Base-by-base conservation (phyloP, 2,797 vertebrate genomes). In the Bovichtus diacanthus region DNA sequence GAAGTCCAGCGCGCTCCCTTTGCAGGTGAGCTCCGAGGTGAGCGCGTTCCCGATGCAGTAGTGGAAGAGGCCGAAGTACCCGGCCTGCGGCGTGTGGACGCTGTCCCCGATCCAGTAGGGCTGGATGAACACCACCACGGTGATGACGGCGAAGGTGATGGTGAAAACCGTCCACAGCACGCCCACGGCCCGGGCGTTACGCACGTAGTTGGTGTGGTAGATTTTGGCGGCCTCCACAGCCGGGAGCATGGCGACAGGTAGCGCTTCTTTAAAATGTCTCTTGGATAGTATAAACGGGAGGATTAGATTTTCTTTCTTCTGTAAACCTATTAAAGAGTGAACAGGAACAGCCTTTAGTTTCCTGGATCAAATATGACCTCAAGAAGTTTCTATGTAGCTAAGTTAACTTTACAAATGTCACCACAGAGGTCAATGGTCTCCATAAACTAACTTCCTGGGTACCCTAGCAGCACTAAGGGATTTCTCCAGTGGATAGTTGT, bases 81-180 rank as follows among this genome's bases (percentile, higher is more conserved):
- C 98, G 0, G 98, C 97, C 93, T 98, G 97, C 0, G 98, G 98
- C 0, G 98, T 98, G 93, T 96, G 95, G 54, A 99, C 96, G 78
- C 98, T 99, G 96, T 99, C 98, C 1, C 98, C 98, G 51, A 99
- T 99, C 98, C 98, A 99, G 91, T 98, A 99, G 0, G 98, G 98
- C 90, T 99, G 98, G 89, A 99, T 97, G 92, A 99, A 99, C 46
- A 97, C 95, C 84, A 98, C 98, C 93, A 98, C 94, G 75, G 96
- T 96, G 76, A 99, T 95, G 82, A 99, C 94, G 1, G 97, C 95
- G 68, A 99, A 99, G 88, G 96, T 97, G 91, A 99, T 97, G 74
- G 98, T 99, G 86, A 99, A 97, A 3, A 98, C 96, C 1, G 96
- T 97, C 98, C 98, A 99, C 80, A 99, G 95, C 21, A 98, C 97